Evolutionary conservation across 2,797 vertebrate species (phyloP).

Genomic region (Paramormyrops hopkinsi): DNA sequence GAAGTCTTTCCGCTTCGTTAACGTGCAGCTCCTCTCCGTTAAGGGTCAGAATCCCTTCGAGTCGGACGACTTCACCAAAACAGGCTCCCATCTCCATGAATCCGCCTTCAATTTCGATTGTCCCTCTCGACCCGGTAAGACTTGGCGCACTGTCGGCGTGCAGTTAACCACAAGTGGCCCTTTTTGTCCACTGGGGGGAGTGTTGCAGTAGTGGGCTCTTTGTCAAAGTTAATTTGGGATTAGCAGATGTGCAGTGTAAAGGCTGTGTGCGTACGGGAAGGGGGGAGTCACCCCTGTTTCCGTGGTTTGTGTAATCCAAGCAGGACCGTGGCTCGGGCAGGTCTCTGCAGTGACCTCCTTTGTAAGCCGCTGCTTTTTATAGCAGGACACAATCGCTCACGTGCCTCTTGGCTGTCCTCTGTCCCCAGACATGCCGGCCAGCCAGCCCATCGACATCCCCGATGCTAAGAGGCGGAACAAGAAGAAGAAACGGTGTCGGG

Average conservation of each 20-base stretch:
- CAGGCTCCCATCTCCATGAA: slow-evolving; percentile 69
- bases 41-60: slow-evolving; percentile 94
- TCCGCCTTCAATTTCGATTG: slow-evolving; percentile 82
- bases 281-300: neutral
- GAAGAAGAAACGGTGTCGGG: slow-evolving; percentile 95
- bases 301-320: neutral
- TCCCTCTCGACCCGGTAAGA: slow-evolving; percentile 77
- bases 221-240: neutral
- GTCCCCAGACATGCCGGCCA: slow-evolving; percentile 79
- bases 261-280: neutral
- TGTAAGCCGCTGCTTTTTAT: neutral
- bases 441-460: slow-evolving; percentile 93
- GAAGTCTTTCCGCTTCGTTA: neutral
- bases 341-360: neutral
- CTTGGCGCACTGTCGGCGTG: neutral
- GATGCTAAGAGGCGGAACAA: slow-evolving; percentile 93
- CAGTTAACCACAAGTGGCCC: neutral
- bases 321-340: neutral
- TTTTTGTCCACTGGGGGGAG: neutral
- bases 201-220: neutral
- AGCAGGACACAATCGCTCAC: neutral
- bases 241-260: neutral
- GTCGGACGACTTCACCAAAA: slow-evolving; percentile 69
- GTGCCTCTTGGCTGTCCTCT: neutral
- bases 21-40: neutral